Base-by-base conservation (phyloP, 2,113 vertebrate genomes). In the Mionectes macconnelli region DNA sequence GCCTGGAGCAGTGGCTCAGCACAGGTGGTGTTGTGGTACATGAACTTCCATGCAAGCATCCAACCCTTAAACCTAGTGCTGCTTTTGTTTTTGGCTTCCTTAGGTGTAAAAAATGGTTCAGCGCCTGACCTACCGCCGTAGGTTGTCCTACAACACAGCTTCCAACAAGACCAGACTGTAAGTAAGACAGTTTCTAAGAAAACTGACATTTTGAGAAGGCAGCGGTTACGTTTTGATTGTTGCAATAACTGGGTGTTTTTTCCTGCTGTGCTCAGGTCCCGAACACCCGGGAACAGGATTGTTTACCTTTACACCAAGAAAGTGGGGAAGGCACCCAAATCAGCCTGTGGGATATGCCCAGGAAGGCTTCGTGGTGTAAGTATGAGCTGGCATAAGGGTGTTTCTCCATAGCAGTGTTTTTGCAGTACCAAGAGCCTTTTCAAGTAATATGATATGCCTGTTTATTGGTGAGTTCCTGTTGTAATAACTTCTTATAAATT, bases 261-360 rank as follows among this genome's bases (percentile, higher is more conserved):
- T 55, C 6, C 6, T 96, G 44, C 17, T 17, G 2, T 40, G 4
- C 55, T 40, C 67, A 99, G 99, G 95, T 99, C 99, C 88, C 99
- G 99, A 73, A 99, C 99, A 20, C 99, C 99, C 33, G 99, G 99
- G 93, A 99, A 99, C 97, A 99, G 99, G 47, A 99, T 99, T 53
- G 99, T 99, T 95, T 99, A 99, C 96, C 98, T 99, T 60, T 99
- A 99, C 96, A 99, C 99, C 84, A 99, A 99, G 98, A 99, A 99
- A 91, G 99, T 99, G 28, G 99, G 99, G 88, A 99, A 99, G 90
- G 99, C 99, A 49, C 99, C 99, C 6, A 99, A 99, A 94, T 99
- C 99, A 1, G 99, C 99, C 56, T 99, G 99, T 93, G 99, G 99
- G 14, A 99, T 99, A 91, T 99, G 98, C 96, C 99, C 99, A 45